Base-by-base conservation (phyloP, 1,140 invertebrate genomes). In the Laupala kohalensis region DNA sequence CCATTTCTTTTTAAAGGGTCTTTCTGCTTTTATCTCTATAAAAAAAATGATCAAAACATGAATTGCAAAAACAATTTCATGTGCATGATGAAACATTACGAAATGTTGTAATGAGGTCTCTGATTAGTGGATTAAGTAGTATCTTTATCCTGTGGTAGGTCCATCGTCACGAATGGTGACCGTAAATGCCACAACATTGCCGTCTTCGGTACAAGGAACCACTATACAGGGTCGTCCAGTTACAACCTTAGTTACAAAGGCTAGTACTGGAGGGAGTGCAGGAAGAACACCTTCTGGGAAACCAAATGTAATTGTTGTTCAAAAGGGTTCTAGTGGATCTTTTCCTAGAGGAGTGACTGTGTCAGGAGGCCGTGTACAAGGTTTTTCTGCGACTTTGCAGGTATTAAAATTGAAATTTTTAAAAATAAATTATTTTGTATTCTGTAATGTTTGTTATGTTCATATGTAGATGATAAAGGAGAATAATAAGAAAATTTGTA, bases 281-380 rank as follows among this genome's bases (percentile, higher is more conserved):
- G 62, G 29, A 53, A 30, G 65, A 24, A 26, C 26, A 30, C 67
- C 67, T 12, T n/a, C 67, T 68, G 67, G 67, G 5, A 81, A 80
- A 73, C 76, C 77, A 64, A 81, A 81, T 63, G 77, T 81, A 19
- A 80, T 82, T 67, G 76, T 82, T 27, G 76, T 81, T 67, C 78
- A 80, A 75, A 81, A 81, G 76, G 79, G 77, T 62, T 75, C 77
- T 37, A 70, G 77, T 29, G 29, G 15, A 24, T 27, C 26, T 4
- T 68, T 68, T 23, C 27, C 26, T 26, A 76, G 77, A 73, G 78
- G 78, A 67, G 77, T 81, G 65, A 81, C 77, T n/a, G 74, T 82
- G 28, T 80, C 79, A 64, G 78, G 77, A 53, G 79, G 76, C 72
- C 79, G 79, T 13, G 37, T 53, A 19, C 37, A 53, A 53, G 19